Evolutionary conservation across 2,888 invertebrate species (phyloP), one percentile per base, ranked within the genome.

Genomic region (Marasmarcha lunaedactyla): DNA sequence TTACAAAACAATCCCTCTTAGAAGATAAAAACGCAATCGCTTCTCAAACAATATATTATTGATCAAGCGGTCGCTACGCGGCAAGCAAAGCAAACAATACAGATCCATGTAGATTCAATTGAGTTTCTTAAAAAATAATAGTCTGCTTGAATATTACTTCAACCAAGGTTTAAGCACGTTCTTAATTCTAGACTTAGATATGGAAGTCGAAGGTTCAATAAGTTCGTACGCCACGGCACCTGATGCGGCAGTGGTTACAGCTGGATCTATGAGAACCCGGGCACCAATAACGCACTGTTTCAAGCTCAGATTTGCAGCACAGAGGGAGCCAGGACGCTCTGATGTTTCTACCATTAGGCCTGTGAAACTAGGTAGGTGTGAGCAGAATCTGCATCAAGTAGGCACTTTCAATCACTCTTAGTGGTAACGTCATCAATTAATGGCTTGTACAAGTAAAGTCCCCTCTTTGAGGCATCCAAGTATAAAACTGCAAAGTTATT

Each of bases 291-390:
- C 20, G 20, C 4, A 3, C 43, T 63, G 76, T 38, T 79, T 81
- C 55, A 73, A 74, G 59, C 55, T 81, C 43, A 67, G 76, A 5
- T 81, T 81, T 54, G 76, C 76, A 41, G 47, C 65, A n/a, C 63
- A 59, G 44, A 64, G 70, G 41, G 79, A 78, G 57, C 63, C 53
- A 35, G 83, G 84, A 30, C 76, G 77, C 52, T 83, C 81, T 11
- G 52, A 71, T 52, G 61, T 74, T 38, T 76, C 78, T 14, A 14
- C 13, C 2, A 34, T 13, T 5, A 9, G 34, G 9, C 60, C 62
- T 12, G 61, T 69, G 37, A 68, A 66, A 39, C 83, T 83, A 15
- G 57, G 34, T 34, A 14, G 11, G 33, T 33, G n/a, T n/a, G n/a
- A n/a, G n/a, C n/a, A n/a, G n/a, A n/a, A n/a, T n/a, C n/a, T n/a